Evolutionary conservation across 92 coral and sea anemone species (phyloP).

Genomic region (Montipora capitata): DNA sequence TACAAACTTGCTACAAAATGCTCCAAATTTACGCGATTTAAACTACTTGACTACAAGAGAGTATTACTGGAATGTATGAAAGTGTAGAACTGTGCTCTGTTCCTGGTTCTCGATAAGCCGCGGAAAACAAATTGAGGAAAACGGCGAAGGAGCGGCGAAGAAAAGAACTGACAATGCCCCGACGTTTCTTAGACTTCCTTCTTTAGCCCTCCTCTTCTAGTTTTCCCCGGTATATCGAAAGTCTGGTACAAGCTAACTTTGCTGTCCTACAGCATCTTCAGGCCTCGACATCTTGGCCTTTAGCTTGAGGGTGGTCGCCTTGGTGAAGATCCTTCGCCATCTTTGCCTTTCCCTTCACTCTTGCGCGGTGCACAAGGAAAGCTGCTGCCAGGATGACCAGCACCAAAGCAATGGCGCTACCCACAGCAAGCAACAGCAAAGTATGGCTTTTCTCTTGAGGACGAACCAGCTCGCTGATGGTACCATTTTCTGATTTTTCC

Average conservation of each 20-base stretch:
- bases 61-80: not conserved
- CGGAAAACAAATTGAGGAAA: not conserved
- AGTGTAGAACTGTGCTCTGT: not conserved
- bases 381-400: constrained; percentile 6
- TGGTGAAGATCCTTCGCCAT: constrained; percentile 5
- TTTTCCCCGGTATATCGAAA: constrained; percentile 14
- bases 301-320: constrained; percentile 29
- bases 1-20: not conserved
- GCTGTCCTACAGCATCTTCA: constrained; percentile 11
- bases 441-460: constrained; percentile 20
- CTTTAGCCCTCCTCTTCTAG: not conserved
- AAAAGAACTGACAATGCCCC: not conserved
- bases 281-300: constrained; percentile 20
- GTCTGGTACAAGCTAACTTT: not conserved
- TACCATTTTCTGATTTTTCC: constrained; percentile 47
- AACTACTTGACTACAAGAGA: not conserved
- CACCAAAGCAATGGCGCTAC: not conserved
- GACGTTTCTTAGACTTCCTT: not conserved
- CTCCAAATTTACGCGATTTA: not conserved
- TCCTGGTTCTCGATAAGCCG: not conserved
- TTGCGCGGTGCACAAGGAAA: constrained; percentile 30
- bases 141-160: not conserved
- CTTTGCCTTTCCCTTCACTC: constrained; percentile 6
- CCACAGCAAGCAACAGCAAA: constrained; percentile 4
- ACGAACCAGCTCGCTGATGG: constrained; percentile 47